Percentiles rank a stretch among this genome's conserved stretches.
These are phyloP conservation scores for Sarcophaga carnaria DNA, from an alignment of 2,888 invertebrate genomes.

Conservation along the genomic window DNA sequence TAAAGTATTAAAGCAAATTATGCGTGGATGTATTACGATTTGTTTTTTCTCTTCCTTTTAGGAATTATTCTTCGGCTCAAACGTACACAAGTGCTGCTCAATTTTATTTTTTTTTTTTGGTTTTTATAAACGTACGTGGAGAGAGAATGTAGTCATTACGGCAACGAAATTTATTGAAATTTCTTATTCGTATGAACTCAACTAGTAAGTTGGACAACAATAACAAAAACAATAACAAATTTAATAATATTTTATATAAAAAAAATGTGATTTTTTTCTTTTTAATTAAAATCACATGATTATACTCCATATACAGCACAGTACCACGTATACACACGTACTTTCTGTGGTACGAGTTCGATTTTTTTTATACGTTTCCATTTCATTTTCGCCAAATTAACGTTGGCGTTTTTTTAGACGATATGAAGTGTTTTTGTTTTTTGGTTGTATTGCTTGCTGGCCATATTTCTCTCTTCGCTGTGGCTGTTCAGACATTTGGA, in stretches of 20 bases:
- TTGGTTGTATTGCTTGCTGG: background rate
- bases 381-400: conserved; percentile 57
- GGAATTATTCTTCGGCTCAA: conserved; percentile 31
- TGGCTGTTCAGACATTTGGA: conserved; percentile 14
- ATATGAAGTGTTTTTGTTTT: conserved; percentile 33
- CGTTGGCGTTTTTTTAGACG: conserved; percentile 67
- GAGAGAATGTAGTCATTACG: conserved; percentile 26
- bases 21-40: conserved; percentile 56
- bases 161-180: conserved; percentile 57
- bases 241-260: conserved; percentile 44
- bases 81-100: conserved; percentile 32
- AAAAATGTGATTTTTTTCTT: background rate
- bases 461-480: conserved; percentile 2
- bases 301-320: conserved; percentile 6
- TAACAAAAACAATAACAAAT: conserved; percentile 23
- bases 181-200: conserved; percentile 52
- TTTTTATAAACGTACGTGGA: conserved; percentile 6
- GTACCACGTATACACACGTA: background rate
- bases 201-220: conserved; percentile 55
- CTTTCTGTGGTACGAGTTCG: too few relatives aligned
- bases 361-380: conserved; percentile 16
- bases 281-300: conserved; percentile 64
- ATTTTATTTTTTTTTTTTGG: too few relatives aligned
- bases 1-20: conserved; percentile 23
- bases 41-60: background rate